Percentiles rank a stretch among this genome's conserved stretches.
Conservation (phyloP, 2,888 invertebrate species). For the Ornithoptera alexandrae region DNA sequence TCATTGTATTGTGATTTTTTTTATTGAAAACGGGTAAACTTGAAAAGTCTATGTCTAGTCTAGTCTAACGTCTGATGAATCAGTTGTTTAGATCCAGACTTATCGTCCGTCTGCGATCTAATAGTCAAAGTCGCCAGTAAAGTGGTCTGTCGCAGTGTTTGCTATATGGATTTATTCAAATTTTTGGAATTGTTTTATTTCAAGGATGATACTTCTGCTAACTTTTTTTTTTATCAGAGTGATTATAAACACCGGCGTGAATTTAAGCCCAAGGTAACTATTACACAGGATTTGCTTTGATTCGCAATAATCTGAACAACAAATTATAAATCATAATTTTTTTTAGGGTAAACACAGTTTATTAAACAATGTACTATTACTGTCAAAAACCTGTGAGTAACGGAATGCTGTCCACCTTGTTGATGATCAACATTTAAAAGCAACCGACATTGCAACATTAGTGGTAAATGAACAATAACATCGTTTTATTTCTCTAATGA, state of each 20-base stretch:
- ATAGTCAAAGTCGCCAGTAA: slow-evolving; percentile 4
- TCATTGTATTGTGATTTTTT: not conserved
- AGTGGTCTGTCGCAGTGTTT: not conserved
- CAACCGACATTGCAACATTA: slow-evolving; percentile 1
- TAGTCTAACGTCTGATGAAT: slow-evolving; percentile 7
- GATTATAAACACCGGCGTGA: not conserved
- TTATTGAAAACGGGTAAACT: not conserved
- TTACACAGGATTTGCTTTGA: too few species aligned
- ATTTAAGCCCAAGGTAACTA: too few species aligned
- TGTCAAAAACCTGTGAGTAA: not conserved
- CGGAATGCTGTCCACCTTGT: not conserved
- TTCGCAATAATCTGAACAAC: too few species aligned
- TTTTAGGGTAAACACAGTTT: too few species aligned
- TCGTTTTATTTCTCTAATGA: slow-evolving; percentile 20
- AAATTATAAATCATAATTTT: too few species aligned
- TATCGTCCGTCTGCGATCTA: slow-evolving; percentile 24
- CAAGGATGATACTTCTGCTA: not conserved
- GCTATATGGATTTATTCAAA: not conserved
- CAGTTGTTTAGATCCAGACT: slow-evolving; percentile 9
- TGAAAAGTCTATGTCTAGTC: too few species aligned
- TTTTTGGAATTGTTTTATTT: slow-evolving; percentile 3
- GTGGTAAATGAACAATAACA: not conserved
- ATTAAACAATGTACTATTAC: too few species aligned
- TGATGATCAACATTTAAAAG: not conserved
- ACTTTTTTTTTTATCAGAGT: not conserved